Conservation (phyloP, 2,113 vertebrate species). For the Rutilus rutilus region DNA sequence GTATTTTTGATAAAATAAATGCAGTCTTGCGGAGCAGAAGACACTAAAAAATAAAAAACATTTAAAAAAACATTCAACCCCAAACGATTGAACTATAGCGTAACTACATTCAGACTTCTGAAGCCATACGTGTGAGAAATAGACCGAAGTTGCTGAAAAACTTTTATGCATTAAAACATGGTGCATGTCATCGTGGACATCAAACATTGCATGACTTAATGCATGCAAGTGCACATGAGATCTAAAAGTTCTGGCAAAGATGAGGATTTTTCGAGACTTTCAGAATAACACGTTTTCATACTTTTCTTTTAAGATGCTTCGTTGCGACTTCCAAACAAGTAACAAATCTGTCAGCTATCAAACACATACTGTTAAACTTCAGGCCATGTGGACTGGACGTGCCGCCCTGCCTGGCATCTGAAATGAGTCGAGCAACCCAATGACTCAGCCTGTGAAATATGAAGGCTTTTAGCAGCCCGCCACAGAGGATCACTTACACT, state of each 20-base stretch:
- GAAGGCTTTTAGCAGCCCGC: background rate
- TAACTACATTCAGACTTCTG: background rate
- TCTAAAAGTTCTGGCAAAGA: background rate
- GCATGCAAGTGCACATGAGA: background rate
- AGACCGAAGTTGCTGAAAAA: background rate
- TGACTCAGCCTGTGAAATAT: slow-evolving; percentile 40
- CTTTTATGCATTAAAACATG: background rate
- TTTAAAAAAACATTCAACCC: no score
- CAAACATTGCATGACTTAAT: background rate
- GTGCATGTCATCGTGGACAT: background rate
- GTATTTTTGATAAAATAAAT: no score
- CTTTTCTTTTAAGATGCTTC: slow-evolving; percentile 7
- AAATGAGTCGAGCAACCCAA: background rate
- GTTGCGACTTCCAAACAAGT: background rate
- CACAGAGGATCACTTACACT: slow-evolving; percentile 31
- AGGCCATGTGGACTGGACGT: background rate
- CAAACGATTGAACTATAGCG: no score
- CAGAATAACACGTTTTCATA: background rate
- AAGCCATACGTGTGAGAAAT: background rate
- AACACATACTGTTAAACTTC: background rate
- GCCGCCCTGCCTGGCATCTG: background rate
- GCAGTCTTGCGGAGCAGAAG: no score
- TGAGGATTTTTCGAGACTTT: background rate
- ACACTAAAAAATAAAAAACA: no score
- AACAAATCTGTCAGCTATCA: background rate